Evolutionary conservation across 2,888 invertebrate species (phyloP).

Genomic region (Tetranychus piercei): DNA sequence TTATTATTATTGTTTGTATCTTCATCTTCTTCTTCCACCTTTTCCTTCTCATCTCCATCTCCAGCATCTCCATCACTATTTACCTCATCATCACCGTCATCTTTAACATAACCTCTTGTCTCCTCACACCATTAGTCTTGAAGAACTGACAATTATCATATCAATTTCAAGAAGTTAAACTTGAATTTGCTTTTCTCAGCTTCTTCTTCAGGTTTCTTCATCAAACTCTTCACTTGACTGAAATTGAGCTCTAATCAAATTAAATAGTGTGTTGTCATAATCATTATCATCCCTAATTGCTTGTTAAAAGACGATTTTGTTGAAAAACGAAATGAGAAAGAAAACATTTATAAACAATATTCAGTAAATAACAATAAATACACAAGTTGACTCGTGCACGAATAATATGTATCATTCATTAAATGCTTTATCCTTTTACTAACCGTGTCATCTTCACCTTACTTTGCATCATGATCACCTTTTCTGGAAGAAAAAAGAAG

Average conservation of each 20-base stretch:
- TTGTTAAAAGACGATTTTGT: background rate
- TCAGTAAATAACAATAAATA: background rate
- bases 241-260: background rate
- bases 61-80: background rate
- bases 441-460: background rate
- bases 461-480: background rate
- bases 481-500: background rate
- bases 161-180: background rate
- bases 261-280: background rate
- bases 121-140: background rate
- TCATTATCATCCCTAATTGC: background rate
- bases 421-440: background rate
- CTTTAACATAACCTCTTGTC: background rate
- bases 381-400: background rate
- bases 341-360: background rate
- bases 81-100: background rate
- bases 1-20: background rate
- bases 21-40: too few relatives aligned
- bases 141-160: background rate
- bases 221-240: background rate
- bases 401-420: background rate
- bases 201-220: background rate
- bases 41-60: too few relatives aligned
- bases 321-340: background rate
- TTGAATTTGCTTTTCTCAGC: background rate